Evolutionary conservation across 2,113 vertebrate genomes (phyloP).

Genomic region (Gambusia holbrooki): DNA sequence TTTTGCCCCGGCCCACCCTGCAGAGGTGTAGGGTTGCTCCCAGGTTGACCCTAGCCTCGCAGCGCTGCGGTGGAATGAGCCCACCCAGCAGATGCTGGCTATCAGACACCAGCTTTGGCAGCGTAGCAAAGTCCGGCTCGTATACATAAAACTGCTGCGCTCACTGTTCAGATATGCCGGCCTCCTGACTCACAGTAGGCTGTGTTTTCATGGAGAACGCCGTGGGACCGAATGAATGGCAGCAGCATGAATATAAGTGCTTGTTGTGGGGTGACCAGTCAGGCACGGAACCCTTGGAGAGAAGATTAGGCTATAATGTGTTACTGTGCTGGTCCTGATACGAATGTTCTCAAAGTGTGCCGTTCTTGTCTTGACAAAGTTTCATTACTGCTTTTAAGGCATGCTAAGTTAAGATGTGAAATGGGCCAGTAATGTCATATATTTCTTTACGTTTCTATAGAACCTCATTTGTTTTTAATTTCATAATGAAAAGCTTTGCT

Average conservation of each 20-base stretch:
- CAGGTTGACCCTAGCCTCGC: slow-evolving; percentile 15
- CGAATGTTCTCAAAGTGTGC: slow-evolving; percentile 2
- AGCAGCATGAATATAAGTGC: slow-evolving; percentile 8
- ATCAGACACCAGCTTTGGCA: slow-evolving; percentile 54
- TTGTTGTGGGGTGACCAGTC: slow-evolving; percentile 16
- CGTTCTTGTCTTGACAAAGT: background rate
- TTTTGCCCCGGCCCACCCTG: slow-evolving; percentile 16
- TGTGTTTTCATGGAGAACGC: slow-evolving; percentile 32
- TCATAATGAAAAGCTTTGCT: background rate
- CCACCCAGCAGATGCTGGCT: slow-evolving; percentile 60
- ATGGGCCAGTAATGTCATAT: background rate
- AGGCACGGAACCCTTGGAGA: background rate
- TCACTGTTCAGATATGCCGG: slow-evolving; percentile 18
- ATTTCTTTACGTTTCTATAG: background rate
- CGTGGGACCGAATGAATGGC: background rate
- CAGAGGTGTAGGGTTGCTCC: slow-evolving; percentile 61
- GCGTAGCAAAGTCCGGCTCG: slow-evolving; percentile 1
- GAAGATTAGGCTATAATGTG: slow-evolving; percentile 18
- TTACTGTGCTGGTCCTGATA: slow-evolving; percentile 18
- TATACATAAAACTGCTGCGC: slow-evolving; percentile 17
- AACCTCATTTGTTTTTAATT: background rate
- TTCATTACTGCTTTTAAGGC: background rate
- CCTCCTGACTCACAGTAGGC: slow-evolving; percentile 7
- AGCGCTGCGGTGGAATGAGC: slow-evolving; percentile 50
- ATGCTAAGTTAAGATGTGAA: background rate